These are phyloP conservation scores for Drosophila orena DNA, from an alignment of 1,140 invertebrate species.

Conservation along the genomic window DNA sequence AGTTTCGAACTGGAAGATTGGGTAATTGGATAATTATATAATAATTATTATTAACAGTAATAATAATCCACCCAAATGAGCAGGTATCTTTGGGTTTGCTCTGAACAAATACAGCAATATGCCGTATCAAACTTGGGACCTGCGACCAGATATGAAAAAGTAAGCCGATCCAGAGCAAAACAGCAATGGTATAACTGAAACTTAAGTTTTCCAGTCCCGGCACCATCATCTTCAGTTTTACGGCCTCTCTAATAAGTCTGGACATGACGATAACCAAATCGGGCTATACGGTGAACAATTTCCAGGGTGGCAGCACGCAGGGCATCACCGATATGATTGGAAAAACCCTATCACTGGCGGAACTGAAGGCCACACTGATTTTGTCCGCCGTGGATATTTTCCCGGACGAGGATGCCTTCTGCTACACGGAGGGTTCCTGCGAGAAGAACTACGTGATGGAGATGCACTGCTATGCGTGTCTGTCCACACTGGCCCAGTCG, in stretches of 20 bases:
- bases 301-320: conserved; percentile 79
- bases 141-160: conserved; percentile 89
- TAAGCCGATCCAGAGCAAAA: conserved; percentile 2
- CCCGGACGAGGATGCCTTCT: conserved; percentile 92
- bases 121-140: conserved; percentile 94
- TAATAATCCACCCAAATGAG: neutral
- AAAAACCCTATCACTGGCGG: conserved; percentile 67
- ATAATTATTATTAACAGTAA: too few relatives aligned
- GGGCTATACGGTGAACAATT: conserved; percentile 77
- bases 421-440: conserved; percentile 90
- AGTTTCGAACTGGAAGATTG: conserved; percentile 90
- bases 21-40: too few relatives aligned
- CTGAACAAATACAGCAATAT: conserved; percentile 91
- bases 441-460: conserved; percentile 91
- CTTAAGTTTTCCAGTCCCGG: conserved; percentile 41
- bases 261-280: conserved; percentile 88
- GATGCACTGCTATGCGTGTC: conserved; percentile 92
- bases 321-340: conserved; percentile 77
- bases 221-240: conserved; percentile 87
- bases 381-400: conserved; percentile 93
- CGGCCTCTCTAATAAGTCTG: conserved; percentile 89
- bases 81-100: conserved; percentile 89
- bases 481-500: conserved; percentile 90
- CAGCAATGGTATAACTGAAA: neutral
- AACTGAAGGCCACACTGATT: conserved; percentile 74